Conservation (phyloP, 2,888 invertebrate species). For the Limnephilus auricula region DNA sequence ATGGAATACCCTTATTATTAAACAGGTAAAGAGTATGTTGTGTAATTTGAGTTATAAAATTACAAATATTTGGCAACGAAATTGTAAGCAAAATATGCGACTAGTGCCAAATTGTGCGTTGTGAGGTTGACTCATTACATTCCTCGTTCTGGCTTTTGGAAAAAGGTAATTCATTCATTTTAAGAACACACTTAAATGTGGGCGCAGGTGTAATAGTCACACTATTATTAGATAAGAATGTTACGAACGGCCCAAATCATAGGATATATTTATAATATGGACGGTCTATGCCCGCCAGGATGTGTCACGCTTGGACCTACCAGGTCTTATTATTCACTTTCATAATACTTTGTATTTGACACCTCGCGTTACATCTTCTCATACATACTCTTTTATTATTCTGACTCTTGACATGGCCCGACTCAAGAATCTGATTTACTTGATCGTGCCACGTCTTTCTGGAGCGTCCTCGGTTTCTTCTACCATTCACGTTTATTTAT, state of each 20-base stretch:
- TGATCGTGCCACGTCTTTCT: too few relatives aligned
- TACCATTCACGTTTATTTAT: too few relatives aligned
- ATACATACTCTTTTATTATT: too few relatives aligned
- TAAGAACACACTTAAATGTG: background rate
- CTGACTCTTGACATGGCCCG: too few relatives aligned
- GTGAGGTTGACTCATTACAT: background rate
- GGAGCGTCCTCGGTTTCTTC: too few relatives aligned
- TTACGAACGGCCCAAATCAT: background rate
- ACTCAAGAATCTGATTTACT: too few relatives aligned
- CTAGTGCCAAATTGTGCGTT: constrained; percentile 4
- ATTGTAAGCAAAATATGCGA: constrained; percentile 14
- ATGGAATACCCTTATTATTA: background rate
- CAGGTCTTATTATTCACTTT: too few relatives aligned
- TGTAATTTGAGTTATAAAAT: background rate
- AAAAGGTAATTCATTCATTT: constrained; percentile 2
- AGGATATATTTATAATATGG: background rate
- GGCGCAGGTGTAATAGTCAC: background rate
- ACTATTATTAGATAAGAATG: background rate
- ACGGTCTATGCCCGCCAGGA: background rate
- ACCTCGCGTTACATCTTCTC: too few relatives aligned
- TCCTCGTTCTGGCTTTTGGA: constrained; percentile 10
- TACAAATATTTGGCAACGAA: constrained; percentile 17
- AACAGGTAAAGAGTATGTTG: background rate
- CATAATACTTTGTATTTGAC: too few relatives aligned
- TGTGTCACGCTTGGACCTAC: background rate